A percentile compares a stretch with the other conserved stretches of the same genome.
Evolutionary conservation across 2,797 vertebrate species (phyloP).

Genomic region (Tauraco hartlaubi): DNA sequence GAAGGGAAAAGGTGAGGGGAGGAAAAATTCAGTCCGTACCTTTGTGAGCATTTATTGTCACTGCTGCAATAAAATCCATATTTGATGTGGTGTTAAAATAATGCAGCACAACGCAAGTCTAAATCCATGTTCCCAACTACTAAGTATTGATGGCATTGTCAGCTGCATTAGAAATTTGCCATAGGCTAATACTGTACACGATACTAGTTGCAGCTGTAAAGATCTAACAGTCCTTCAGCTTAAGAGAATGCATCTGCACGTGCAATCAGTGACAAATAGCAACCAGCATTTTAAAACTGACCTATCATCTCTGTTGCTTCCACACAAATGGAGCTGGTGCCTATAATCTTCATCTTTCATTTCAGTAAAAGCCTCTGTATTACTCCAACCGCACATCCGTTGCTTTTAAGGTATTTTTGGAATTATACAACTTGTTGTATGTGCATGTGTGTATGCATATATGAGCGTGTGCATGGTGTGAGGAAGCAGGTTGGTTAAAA

Average conservation of each 20-base stretch:
- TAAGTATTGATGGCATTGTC: slow-evolving; percentile 72
- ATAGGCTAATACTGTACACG: slow-evolving; percentile 24
- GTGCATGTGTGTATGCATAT: not conserved
- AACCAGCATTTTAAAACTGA: slow-evolving; percentile 70
- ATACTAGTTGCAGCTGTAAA: slow-evolving; percentile 57
- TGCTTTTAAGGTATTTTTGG: slow-evolving; percentile 65
- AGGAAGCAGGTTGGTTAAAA: slow-evolving; percentile 32
- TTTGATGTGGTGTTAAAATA: slow-evolving; percentile 83
- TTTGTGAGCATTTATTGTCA: slow-evolving; percentile 76
- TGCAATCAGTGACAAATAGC: slow-evolving; percentile 74
- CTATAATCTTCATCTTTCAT: slow-evolving; percentile 73
- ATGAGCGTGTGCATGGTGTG: not conserved
- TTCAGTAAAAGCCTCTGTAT: slow-evolving; percentile 72
- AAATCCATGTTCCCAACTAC: slow-evolving; percentile 64
- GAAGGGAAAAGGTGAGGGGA: not conserved
- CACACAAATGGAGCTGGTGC: slow-evolving; percentile 71
- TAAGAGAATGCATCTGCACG: slow-evolving; percentile 66
- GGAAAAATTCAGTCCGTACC: slow-evolving; percentile 51
- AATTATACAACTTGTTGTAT: slow-evolving; percentile 55
- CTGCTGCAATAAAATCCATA: slow-evolving; percentile 85
- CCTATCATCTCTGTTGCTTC: slow-evolving; percentile 76
- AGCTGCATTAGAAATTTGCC: slow-evolving; percentile 63
- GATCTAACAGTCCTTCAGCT: slow-evolving; percentile 54
- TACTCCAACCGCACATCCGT: slow-evolving; percentile 42
- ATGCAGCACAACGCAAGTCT: slow-evolving; percentile 77